A percentile compares a stretch with the other conserved stretches of the same genome.
Conservation (phyloP, 2,888 invertebrate species). For the Tribolium freemani region DNA sequence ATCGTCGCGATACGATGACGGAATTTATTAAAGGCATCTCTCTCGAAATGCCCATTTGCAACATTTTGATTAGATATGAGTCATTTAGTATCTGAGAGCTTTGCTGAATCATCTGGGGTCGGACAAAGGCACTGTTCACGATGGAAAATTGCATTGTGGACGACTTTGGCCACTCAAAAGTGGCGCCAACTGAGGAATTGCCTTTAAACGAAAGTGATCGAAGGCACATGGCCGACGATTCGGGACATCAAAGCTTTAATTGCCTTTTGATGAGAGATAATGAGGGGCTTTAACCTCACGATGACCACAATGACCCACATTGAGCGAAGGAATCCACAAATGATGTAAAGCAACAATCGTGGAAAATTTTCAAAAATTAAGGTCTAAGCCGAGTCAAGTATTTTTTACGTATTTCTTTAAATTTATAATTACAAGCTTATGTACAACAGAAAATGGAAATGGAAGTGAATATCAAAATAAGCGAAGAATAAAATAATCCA, state of each 20-base stretch:
- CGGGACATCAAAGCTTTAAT: not conserved
- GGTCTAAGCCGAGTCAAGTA: no score
- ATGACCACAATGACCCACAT: not conserved
- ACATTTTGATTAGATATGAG: conserved; percentile 25
- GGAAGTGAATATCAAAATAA: no score
- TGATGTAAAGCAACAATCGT: not conserved
- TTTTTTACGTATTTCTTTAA: no score
- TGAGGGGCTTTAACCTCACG: not conserved
- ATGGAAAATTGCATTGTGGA: conserved; percentile 8
- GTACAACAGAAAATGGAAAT: no score
- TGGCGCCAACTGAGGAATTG: not conserved
- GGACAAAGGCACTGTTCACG: conserved; percentile 13
- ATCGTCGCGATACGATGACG: conserved; percentile 3
- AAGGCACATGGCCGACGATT: not conserved
- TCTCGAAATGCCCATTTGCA: conserved; percentile 10
- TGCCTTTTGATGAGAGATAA: not conserved
- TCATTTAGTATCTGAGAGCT: conserved; percentile 29
- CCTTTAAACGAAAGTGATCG: not conserved
- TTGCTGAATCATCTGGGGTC: conserved; percentile 17
- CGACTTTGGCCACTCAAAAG: conserved; percentile 1
- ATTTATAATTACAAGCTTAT: no score
- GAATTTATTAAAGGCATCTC: conserved; percentile 7
- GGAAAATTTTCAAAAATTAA: no score
- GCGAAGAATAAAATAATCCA: no score
- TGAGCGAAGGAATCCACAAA: not conserved